Evolutionary conservation across 2,797 vertebrate species (phyloP).

Genomic region (Eulemur coronatus): DNA sequence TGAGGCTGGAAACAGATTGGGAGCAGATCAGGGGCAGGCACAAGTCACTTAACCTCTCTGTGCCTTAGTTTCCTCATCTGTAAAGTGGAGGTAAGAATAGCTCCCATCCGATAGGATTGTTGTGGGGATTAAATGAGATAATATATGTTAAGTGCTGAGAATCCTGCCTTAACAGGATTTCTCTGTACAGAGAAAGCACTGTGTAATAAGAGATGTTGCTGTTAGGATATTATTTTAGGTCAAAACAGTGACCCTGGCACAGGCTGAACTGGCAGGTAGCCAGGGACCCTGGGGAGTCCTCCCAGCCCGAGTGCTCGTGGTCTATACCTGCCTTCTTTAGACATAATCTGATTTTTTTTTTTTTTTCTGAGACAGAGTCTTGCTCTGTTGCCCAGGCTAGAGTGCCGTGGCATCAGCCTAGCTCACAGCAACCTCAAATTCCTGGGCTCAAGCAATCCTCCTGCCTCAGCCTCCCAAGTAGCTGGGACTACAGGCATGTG

Average conservation of each 20-base stretch:
- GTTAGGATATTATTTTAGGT: neutral
- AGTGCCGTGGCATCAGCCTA: too few relatives aligned
- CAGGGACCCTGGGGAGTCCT: neutral
- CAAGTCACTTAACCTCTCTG: neutral
- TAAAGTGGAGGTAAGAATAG: neutral
- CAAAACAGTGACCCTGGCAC: neutral
- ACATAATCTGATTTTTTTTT: too few relatives aligned
- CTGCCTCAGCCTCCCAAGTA: too few relatives aligned
- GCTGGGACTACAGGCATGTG: too few relatives aligned
- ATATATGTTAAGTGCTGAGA: neutral
- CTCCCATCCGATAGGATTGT: neutral
- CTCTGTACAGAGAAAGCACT: neutral
- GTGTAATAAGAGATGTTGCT: neutral
- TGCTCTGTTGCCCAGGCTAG: too few relatives aligned
- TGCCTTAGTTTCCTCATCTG: neutral
- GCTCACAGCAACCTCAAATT: too few relatives aligned
- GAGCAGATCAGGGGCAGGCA: neutral
- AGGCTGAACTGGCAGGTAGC: neutral
- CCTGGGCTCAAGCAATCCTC: too few relatives aligned
- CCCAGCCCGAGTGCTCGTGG: neutral
- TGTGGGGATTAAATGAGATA: neutral
- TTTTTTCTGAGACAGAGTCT: too few relatives aligned
- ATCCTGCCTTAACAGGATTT: neutral
- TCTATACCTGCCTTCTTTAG: neutral
- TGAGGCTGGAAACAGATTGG: neutral